Evolutionary conservation across 1,140 invertebrate species (phyloP).

Genomic region (Cotesia glomerata): DNA sequence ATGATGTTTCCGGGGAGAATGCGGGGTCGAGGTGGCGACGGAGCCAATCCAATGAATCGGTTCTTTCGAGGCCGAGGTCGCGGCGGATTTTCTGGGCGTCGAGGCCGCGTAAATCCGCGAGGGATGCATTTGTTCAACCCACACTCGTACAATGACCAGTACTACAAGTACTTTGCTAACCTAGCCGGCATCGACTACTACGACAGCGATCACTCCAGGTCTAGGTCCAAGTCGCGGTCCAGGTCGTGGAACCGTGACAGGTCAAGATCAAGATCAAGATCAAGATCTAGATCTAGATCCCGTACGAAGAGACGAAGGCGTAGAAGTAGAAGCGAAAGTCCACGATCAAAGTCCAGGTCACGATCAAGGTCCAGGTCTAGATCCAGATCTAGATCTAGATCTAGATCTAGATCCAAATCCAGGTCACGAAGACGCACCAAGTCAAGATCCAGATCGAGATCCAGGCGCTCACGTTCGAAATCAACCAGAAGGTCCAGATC

Average conservation of each 20-base stretch:
- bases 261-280: constrained; percentile 28
- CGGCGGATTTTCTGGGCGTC: constrained; percentile 34
- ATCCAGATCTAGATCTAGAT: constrained; percentile 30
- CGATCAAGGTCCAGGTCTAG: constrained; percentile 33
- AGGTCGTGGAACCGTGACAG: constrained; percentile 48
- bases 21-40: constrained; percentile 33
- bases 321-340: constrained; percentile 31
- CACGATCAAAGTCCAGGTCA: constrained; percentile 27
- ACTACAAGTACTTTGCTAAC: constrained; percentile 60
- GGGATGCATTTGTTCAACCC: constrained; percentile 44
- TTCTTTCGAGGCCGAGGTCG: constrained; percentile 43
- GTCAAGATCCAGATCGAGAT: constrained; percentile 30
- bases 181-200: constrained; percentile 54
- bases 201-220: constrained; percentile 53
- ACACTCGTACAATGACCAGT: constrained; percentile 57
- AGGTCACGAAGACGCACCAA: constrained; percentile 22
- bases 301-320: constrained; percentile 44
- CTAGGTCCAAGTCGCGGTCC: constrained; percentile 13
- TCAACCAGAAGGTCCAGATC: constrained; percentile 23
- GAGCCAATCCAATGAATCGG: constrained; percentile 18
- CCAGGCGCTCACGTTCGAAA: constrained; percentile 34
- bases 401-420: constrained; percentile 18
- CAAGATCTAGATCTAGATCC: too few relatives aligned
- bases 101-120: constrained; percentile 31
- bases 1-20: constrained; percentile 48